Base-by-base conservation (phyloP, 2,113 vertebrate genomes). In the Rhinoptilus africanus region DNA sequence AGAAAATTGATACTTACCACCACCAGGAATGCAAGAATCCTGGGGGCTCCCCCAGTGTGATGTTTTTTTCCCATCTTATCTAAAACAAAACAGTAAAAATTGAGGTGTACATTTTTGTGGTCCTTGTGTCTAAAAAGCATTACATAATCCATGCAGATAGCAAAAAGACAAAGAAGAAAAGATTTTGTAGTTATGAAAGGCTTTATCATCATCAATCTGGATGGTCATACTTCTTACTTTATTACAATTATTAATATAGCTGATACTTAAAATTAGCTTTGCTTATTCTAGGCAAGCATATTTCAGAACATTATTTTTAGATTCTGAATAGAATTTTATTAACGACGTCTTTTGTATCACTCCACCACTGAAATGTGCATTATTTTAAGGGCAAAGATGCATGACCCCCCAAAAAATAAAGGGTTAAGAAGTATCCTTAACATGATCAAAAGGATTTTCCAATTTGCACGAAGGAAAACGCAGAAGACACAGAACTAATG, bases 11-110 rank as follows among this genome's bases (percentile, higher is more conserved):
- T 77, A 98, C 99, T 99, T 98, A 99, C 99, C 99, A 99, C 99
- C 99, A 99, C 99, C 99, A 99, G 85, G 99, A 99, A 97, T 99
- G 99, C 94, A 99, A 98, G 98, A 99, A 99, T 99, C 99, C 99
- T 56, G 99, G 99, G 93, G 99, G 99, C 94, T 99, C 99, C 92
- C 99, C 99, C 98, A 99, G 98, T 63, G 99, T 99, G 98, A 99
- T 99, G 98, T 99, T 99, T 98, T 99, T 99, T 98, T 99, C 99
- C 99, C 99, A 99, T 99, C 99, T 99, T 98, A 99, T 99, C 99
- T 99, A 97, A 95, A 98, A 97, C 14, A 39, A 97, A 98, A 43
- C 23, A 24, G 72, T 73, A 93, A 94, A 96, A 97, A 50, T 16
- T 74, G 37, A 91, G 13, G 7, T 51, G 26, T 74, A 32, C 16